Conservation (phyloP, 1,140 invertebrate genomes). For the Cherax quadricarinatus region DNA sequence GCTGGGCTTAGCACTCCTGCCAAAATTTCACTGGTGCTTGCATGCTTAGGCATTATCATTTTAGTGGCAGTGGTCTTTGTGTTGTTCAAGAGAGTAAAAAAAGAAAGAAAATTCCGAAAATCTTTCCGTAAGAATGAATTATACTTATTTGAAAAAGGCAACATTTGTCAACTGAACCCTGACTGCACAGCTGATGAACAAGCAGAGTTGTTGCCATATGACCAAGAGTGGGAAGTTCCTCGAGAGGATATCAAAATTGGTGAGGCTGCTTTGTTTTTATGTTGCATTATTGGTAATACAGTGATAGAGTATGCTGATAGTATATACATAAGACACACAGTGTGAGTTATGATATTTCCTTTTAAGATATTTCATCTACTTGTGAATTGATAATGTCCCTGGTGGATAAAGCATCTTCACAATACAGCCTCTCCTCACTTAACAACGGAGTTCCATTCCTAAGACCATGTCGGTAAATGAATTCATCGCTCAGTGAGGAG, state of each 20-base stretch:
- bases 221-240: conserved; percentile 78
- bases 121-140: conserved; percentile 61
- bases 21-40: not conserved
- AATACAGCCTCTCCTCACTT: no score
- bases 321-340: no score
- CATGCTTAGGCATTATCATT: not conserved
- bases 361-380: no score
- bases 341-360: no score
- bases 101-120: conserved; percentile 43
- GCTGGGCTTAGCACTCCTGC: conserved; percentile 2
- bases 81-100: conserved; percentile 31
- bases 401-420: no score
- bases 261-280: not conserved
- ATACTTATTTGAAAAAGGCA: conserved; percentile 86
- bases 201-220: conserved; percentile 93
- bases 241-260: conserved; percentile 60
- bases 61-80: not conserved
- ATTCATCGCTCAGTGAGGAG: no score
- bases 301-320: no score
- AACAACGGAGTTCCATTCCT: no score
- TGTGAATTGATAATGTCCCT: no score
- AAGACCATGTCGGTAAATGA: no score
- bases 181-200: conserved; percentile 93
- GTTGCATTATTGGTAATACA: no score
- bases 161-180: conserved; percentile 89